phyloP scores from a whole-genome alignment of 2,888 invertebrate genomes.

The Agrochola litura region DNA sequence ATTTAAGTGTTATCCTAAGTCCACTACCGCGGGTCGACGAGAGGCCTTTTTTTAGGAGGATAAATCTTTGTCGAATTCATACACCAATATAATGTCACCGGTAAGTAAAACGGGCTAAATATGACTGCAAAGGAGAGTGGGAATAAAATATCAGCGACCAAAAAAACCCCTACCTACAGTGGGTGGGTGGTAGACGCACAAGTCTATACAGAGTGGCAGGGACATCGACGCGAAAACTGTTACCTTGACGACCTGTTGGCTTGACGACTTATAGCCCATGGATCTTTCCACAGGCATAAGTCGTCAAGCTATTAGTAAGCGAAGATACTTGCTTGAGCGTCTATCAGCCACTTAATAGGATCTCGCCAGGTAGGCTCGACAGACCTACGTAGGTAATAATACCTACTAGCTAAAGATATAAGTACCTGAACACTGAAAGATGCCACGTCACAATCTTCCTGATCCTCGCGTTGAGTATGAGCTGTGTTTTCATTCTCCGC shows the following conservation, averaged over 20 bases:
- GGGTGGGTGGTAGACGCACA: background rate
- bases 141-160: background rate
- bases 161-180: background rate
- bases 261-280: too few relatives aligned
- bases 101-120: background rate
- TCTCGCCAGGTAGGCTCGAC: background rate
- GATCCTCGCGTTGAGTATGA: constrained; percentile 73
- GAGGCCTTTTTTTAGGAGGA: constrained; percentile 4
- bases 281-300: too few relatives aligned
- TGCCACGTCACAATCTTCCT: constrained; percentile 79
- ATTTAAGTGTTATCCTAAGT: constrained; percentile 3
- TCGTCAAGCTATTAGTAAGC: background rate
- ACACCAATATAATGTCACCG: background rate
- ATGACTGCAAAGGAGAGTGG: background rate
- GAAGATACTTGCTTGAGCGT: background rate
- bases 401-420: background rate
- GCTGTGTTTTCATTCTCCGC: constrained; percentile 69
- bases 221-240: too few relatives aligned
- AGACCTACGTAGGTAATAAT: background rate
- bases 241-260: too few relatives aligned
- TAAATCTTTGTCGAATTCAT: background rate
- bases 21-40: background rate
- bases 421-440: constrained; percentile 72
- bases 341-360: background rate
- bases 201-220: background rate